Base-by-base conservation (phyloP, 2,797 vertebrate species). In the Otus scops region DNA sequence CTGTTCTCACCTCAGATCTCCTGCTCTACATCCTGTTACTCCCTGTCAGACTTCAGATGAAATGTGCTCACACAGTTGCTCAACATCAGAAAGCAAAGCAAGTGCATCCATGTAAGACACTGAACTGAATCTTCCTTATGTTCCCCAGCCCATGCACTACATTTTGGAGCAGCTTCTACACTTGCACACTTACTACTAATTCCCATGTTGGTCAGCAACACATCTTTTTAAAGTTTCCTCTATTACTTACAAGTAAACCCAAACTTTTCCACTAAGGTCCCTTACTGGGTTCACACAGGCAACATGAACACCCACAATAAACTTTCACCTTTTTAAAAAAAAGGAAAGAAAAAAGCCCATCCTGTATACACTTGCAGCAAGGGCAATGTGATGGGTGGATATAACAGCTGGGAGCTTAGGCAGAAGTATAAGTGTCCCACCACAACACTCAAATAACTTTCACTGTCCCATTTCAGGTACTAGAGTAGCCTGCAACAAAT, bases 61-160 rank as follows among this genome's bases (percentile, higher is more conserved):
- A 51, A 74, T 0, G 2, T 28, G 19, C 17, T 91, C 32, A 59
- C 11, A 19, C n/a, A 60, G 48, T 18, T 45, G n/a, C 13, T 63
- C 51, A 50, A 17, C 7, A 16, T 67, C 54, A 74, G 15, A 63
- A 95, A 89, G 45, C 9, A 48, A 87, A 70, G 13, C 20, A 32
- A 85, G 16, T 10, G 5, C 17, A 69, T 38, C 47, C 6, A 7
- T 1, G 0, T 26, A 67, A 89, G 47, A 63, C 18, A 48, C 1
- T 28, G 38, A 88, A 64, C 1, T 27, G 24, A 76, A 68, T 50
- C n/a, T 32, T 80, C 41, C 41, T 50, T 5, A 36, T 6, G 28
- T 11, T 54, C 30, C 50, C 24, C 11, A 91, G 34, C 26, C 54
- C 24, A 16, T 20, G 32, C 28, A 47, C n/a, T 32, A 27, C 27